phyloP scores from a whole-genome alignment of 37 sponge, comb jelly and placozoan genomes.

The Theonella swinhoei region DNA sequence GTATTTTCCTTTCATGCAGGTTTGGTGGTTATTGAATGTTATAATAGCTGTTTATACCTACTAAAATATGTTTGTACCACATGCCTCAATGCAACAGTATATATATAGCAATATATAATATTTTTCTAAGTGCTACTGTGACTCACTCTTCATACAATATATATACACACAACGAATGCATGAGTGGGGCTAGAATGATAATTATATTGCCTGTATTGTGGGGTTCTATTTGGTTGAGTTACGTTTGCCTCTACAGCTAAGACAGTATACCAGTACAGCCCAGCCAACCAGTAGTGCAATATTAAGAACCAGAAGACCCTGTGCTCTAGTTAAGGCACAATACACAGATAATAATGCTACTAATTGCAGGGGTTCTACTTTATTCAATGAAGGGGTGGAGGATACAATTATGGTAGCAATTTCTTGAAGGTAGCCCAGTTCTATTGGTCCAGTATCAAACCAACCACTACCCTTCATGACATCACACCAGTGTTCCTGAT shows the following conservation, averaged over 20 bases:
- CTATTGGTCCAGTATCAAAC: background rate
- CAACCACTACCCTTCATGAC: background rate
- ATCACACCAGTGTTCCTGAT: conserved; percentile 76
- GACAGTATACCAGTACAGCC: conserved; percentile 9
- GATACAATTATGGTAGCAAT: background rate
- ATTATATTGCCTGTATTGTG: no score
- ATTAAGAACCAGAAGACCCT: conserved; percentile 31
- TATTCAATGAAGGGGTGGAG: background rate
- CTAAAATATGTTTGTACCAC: no score
- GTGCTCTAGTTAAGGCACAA: background rate
- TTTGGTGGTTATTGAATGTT: conserved; percentile 28
- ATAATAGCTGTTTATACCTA: no score
- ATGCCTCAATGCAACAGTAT: no score
- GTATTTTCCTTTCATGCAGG: background rate
- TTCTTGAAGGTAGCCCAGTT: background rate
- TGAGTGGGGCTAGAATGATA: no score
- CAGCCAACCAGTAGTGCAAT: conserved; percentile 14
- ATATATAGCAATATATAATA: no score
- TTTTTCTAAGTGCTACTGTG: no score
- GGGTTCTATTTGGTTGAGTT: no score
- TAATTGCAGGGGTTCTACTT: no score
- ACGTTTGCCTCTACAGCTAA: conserved; percentile 8
- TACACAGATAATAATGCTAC: no score
- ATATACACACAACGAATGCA: no score
- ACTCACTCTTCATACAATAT: no score